Percentiles rank a stretch among this genome's conserved stretches.
Evolutionary conservation across 1,140 invertebrate genomes (phyloP).

Genomic region (Aphelinus atriplicis): DNA sequence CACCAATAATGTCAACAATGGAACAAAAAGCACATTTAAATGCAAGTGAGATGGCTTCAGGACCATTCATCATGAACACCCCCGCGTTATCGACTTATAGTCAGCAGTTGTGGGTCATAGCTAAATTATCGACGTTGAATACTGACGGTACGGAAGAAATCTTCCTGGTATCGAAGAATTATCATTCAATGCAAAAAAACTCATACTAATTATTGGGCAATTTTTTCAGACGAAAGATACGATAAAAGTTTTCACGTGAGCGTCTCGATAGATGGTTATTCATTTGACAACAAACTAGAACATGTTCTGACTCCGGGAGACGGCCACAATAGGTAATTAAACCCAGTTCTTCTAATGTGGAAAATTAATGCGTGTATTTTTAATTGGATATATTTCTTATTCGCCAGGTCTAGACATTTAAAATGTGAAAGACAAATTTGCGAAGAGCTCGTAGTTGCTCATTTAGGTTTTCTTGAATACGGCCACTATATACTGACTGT

Average conservation of each 20-base stretch:
- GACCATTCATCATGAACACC: conserved; percentile 87
- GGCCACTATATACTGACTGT: conserved; percentile 88
- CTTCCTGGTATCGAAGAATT: too few species aligned
- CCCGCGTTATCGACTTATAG: conserved; percentile 87
- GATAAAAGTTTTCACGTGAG: conserved; percentile 88
- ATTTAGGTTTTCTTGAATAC: conserved; percentile 90
- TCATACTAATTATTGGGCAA: neutral
- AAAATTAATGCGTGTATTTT: neutral
- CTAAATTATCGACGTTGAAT: conserved; percentile 85
- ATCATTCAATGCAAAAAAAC: too few species aligned
- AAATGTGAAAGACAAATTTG: conserved; percentile 84
- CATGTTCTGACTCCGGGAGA: conserved; percentile 72
- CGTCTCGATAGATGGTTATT: conserved; percentile 82
- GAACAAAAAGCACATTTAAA: conserved; percentile 73
- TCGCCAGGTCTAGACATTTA: conserved; percentile 78
- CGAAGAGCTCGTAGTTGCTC: conserved; percentile 87
- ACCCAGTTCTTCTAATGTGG: neutral
- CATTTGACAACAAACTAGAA: conserved; percentile 75
- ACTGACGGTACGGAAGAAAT: conserved; percentile 75
- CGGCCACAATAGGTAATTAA: conserved; percentile 75
- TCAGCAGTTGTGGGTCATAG: conserved; percentile 93
- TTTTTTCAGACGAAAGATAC: conserved; percentile 80
- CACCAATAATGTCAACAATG: conserved; percentile 85
- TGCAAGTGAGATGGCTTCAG: conserved; percentile 77
- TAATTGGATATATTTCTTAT: conserved; percentile 35